These are phyloP conservation scores for Lophotis ruficrista DNA, from an alignment of 2,113 vertebrate genomes.

Conservation along the genomic window DNA sequence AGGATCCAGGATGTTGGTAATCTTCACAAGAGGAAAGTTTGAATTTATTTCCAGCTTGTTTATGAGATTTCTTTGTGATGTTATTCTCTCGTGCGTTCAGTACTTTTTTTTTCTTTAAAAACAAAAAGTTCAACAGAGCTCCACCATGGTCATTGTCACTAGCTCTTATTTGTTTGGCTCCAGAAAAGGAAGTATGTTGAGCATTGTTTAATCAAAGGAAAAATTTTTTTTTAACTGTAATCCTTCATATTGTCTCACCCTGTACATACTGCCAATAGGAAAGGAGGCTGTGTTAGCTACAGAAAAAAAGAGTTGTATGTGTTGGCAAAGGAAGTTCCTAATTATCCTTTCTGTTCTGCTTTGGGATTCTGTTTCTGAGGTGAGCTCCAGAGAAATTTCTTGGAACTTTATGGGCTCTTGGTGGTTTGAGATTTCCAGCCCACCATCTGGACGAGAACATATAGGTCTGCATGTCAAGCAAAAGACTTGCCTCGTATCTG, in stretches of 20 bases:
- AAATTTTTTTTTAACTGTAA: neutral
- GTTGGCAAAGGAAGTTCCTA: constrained; percentile 44
- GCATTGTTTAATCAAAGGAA: neutral
- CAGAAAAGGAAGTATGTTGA: neutral
- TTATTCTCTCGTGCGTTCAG: neutral
- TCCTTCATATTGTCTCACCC: neutral
- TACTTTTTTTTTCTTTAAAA: neutral
- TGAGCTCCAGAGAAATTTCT: constrained; percentile 52
- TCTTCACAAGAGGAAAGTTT: neutral
- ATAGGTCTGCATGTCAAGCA: neutral
- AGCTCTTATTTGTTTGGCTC: neutral
- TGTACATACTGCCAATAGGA: neutral
- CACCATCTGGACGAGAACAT: neutral
- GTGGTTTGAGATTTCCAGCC: constrained; percentile 18
- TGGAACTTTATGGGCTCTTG: constrained; percentile 35
- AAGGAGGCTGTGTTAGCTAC: neutral
- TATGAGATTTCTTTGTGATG: neutral
- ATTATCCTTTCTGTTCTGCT: constrained; percentile 17
- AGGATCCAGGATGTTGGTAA: neutral
- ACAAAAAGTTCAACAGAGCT: neutral
- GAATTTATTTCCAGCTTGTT: neutral
- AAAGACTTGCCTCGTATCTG: constrained; percentile 18
- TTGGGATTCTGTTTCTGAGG: constrained; percentile 46
- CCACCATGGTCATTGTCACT: neutral
- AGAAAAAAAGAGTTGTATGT: constrained; percentile 7